Percentiles rank a stretch among this genome's conserved stretches.
Conservation (phyloP, 2,113 vertebrate species). For the Planiliza haematocheilus region DNA sequence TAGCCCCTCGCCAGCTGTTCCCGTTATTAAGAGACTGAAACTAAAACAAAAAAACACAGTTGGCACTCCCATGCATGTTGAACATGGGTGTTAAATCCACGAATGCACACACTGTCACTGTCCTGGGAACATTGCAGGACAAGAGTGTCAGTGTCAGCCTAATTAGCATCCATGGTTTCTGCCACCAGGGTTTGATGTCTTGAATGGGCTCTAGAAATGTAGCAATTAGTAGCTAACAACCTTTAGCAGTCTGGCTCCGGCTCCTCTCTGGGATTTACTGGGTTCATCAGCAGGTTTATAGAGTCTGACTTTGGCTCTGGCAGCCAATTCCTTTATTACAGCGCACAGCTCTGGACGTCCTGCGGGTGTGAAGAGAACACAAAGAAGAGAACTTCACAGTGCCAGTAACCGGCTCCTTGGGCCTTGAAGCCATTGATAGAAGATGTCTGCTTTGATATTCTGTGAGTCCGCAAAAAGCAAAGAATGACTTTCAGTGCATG, state of each 20-base stretch:
- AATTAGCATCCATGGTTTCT: constrained; percentile 75
- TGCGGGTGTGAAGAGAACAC: constrained; percentile 69
- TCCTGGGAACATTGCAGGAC: constrained; percentile 74
- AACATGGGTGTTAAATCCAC: constrained; percentile 26
- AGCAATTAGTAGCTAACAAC: constrained; percentile 82
- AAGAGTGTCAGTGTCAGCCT: constrained; percentile 75
- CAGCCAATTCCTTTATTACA: constrained; percentile 62
- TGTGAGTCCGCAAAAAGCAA: constrained; percentile 17
- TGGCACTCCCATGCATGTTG: constrained; percentile 3
- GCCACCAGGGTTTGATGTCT: constrained; percentile 74
- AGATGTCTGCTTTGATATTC: constrained; percentile 36
- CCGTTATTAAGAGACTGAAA: constrained; percentile 42
- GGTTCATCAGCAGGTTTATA: constrained; percentile 82
- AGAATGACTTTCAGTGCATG: constrained; percentile 10
- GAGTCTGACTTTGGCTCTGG: constrained; percentile 77
- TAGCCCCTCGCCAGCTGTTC: constrained; percentile 64
- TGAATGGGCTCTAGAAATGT: constrained; percentile 79
- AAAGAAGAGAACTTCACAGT: constrained; percentile 61
- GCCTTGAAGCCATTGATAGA: constrained; percentile 49
- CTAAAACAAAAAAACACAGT: constrained; percentile 40
- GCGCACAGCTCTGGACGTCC: constrained; percentile 65
- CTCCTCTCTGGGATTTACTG: constrained; percentile 66
- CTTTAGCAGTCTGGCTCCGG: constrained; percentile 64
- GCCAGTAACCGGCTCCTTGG: constrained; percentile 44
- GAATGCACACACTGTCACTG: constrained; percentile 28